phyloP scores from a whole-genome alignment of 2,797 vertebrate species.

The Leptodactylus fallax region DNA sequence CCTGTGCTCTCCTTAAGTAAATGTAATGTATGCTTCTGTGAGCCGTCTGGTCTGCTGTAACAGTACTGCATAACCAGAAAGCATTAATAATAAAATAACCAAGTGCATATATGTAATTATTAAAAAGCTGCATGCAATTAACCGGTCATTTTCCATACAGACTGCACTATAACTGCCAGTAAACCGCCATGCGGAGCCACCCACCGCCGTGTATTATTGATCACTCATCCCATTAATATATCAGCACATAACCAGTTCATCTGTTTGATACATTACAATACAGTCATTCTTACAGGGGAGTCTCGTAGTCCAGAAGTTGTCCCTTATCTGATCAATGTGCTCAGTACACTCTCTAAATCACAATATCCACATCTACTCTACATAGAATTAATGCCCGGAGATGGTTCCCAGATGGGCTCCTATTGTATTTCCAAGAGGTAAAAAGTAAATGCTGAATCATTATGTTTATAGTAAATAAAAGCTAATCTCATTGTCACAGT shows the following conservation, averaged over 20 bases:
- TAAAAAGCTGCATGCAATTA: constrained; percentile 52
- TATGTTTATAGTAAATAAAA: constrained; percentile 32
- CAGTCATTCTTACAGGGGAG: constrained; percentile 53
- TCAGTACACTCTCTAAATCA: constrained; percentile 7
- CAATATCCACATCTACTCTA: neutral
- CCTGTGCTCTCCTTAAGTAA: constrained; percentile 40
- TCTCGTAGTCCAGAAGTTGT: constrained; percentile 15
- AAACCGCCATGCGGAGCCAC: constrained; percentile 31
- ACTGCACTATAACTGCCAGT: constrained; percentile 40
- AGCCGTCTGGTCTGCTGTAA: constrained; percentile 58
- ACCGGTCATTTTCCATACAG: constrained; percentile 52
- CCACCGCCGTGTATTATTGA: constrained; percentile 35
- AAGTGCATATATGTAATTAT: constrained; percentile 59
- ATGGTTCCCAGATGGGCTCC: constrained; percentile 7
- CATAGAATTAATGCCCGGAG: neutral
- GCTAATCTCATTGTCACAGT: constrained; percentile 2
- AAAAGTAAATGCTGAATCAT: constrained; percentile 1
- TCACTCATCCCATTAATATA: constrained; percentile 31
- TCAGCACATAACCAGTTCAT: constrained; percentile 44
- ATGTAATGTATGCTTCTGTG: constrained; percentile 40
- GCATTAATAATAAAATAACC: constrained; percentile 61
- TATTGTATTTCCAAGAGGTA: neutral
- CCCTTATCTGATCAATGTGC: constrained; percentile 14
- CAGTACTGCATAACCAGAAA: constrained; percentile 34
- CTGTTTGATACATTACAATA: constrained; percentile 29